These are phyloP conservation scores for Coptodon rendalli DNA, from an alignment of 2,113 vertebrate genomes.

Conservation along the genomic window DNA sequence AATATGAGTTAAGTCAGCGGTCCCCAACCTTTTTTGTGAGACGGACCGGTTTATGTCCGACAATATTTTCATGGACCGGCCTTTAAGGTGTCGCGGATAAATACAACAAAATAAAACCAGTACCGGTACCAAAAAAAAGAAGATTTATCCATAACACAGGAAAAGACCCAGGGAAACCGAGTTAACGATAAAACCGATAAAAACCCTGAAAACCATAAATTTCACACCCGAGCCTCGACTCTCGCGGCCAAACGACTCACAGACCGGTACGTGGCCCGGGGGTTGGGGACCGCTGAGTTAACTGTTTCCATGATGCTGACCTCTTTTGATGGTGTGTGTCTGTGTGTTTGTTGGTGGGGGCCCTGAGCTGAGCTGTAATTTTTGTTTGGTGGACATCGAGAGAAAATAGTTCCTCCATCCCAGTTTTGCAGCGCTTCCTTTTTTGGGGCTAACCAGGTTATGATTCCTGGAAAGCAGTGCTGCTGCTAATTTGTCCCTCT, in stretches of 20 bases:
- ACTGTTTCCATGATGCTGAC: neutral
- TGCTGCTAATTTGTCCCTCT: neutral
- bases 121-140: neutral
- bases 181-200: neutral
- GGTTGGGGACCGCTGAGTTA: neutral
- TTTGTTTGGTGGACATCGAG: neutral
- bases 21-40: neutral
- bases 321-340: neutral
- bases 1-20: neutral
- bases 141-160: neutral
- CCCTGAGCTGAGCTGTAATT: neutral
- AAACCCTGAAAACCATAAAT: neutral
- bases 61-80: neutral
- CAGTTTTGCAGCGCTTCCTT: neutral
- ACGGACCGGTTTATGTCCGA: neutral
- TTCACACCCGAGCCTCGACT: neutral
- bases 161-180: neutral
- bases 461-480: neutral
- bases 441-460: neutral
- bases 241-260: rapidly evolving
- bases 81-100: neutral
- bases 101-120: neutral
- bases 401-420: neutral
- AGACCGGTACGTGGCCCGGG: neutral
- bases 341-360: neutral